Evolutionary conservation across 2,797 vertebrate species (phyloP).

Genomic region (Sebastes matsubarae): DNA sequence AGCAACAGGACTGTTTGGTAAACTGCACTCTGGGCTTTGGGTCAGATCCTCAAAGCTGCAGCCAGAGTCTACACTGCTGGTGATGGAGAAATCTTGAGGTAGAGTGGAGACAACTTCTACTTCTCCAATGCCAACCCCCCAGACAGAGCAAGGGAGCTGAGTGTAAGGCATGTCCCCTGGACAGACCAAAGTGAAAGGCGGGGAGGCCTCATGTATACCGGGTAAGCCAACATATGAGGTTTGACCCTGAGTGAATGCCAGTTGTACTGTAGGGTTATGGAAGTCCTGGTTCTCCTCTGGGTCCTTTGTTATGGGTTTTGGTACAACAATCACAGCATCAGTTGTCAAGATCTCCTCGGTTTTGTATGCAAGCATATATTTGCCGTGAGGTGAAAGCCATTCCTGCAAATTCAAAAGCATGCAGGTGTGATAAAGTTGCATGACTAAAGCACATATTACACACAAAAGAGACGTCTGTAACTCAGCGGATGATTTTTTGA

Average conservation of each 20-base stretch:
- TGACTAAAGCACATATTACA: not conserved
- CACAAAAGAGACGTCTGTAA: too few relatives aligned
- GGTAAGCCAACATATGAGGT: conserved; percentile 62
- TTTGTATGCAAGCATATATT: not conserved
- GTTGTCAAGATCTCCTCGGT: conserved; percentile 37
- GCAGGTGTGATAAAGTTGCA: not conserved
- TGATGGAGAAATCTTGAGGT: conserved; percentile 12
- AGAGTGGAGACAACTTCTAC: not conserved
- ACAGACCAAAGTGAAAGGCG: not conserved
- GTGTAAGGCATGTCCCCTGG: conserved; percentile 44
- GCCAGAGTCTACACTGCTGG: conserved; percentile 45
- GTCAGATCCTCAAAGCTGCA: conserved; percentile 50
- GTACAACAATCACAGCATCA: conserved; percentile 25
- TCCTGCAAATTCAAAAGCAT: conserved; percentile 51
- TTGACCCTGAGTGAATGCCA: conserved; percentile 13
- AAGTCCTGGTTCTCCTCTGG: conserved; percentile 34
- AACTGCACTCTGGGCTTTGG: conserved; percentile 40
- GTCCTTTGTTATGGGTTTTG: conserved; percentile 28
- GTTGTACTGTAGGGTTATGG: not conserved
- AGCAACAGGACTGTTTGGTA: conserved; percentile 17
- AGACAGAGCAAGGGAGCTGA: conserved; percentile 35
- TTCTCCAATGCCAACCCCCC: not conserved
- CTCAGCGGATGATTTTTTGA: too few relatives aligned
- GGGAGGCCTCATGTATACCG: not conserved
- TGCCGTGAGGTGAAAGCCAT: conserved; percentile 52